These are phyloP conservation scores for Hydropsyche betteni DNA, from an alignment of 2,888 invertebrate species.

Conservation along the genomic window DNA sequence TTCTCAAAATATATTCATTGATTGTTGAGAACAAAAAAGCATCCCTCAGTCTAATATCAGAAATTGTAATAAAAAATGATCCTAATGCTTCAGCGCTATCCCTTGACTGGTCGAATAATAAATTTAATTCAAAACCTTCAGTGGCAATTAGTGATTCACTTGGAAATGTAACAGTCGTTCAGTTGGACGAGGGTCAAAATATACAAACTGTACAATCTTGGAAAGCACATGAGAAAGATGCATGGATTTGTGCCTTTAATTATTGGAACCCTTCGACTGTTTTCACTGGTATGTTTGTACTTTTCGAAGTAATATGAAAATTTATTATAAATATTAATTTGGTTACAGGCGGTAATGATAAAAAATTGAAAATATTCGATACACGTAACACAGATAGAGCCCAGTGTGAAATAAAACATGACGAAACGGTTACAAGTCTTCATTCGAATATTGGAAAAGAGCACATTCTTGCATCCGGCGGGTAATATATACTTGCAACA, in stretches of 20 bases:
- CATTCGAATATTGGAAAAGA: constrained; percentile 75
- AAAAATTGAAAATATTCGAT: constrained; percentile 79
- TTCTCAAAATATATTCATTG: constrained; percentile 72
- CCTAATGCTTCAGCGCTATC: constrained; percentile 74
- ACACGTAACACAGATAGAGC: constrained; percentile 60
- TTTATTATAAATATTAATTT: not conserved
- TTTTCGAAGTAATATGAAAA: too few species aligned
- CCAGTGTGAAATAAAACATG: constrained; percentile 62
- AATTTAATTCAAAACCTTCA: constrained; percentile 58
- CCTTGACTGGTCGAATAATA: constrained; percentile 81
- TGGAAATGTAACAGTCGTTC: constrained; percentile 70
- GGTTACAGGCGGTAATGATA: constrained; percentile 83
- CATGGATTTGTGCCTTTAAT: constrained; percentile 90
- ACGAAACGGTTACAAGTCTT: constrained; percentile 87
- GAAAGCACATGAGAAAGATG: constrained; percentile 84
- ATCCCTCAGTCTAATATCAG: too few species aligned
- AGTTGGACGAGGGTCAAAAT: constrained; percentile 54
- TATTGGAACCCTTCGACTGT: constrained; percentile 77
- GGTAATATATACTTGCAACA: constrained; percentile 63
- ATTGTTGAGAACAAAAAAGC: constrained; percentile 54
- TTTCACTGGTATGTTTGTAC: constrained; percentile 73
- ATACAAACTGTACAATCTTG: constrained; percentile 62
- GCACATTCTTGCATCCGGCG: constrained; percentile 79
- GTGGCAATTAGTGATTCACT: constrained; percentile 82
- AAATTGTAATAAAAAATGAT: constrained; percentile 53